phyloP scores from a whole-genome alignment of 2,888 invertebrate genomes.

The Theodoxus fluviatilis region DNA sequence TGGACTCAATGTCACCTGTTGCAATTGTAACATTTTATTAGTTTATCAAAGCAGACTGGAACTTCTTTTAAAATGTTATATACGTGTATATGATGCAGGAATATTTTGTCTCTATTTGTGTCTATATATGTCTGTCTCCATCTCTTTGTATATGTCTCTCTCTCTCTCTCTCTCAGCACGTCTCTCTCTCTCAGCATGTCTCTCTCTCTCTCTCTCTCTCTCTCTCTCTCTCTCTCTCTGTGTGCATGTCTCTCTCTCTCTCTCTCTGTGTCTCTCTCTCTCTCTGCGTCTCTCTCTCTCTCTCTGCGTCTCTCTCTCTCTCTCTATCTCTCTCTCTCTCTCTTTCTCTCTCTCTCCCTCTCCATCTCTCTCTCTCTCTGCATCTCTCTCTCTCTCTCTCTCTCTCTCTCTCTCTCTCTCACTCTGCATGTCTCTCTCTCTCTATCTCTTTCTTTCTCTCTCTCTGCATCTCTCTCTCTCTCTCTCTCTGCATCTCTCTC shows the following conservation, averaged over 20 bases:
- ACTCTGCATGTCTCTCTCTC: not conserved
- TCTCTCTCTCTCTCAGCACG: too few species aligned
- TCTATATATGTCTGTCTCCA: too few species aligned
- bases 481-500: not conserved
- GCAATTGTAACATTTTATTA: too few species aligned
- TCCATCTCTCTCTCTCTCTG: not conserved
- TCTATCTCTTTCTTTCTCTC: slow-evolving; percentile 6
- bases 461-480: too few species aligned
- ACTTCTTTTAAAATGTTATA: too few species aligned
- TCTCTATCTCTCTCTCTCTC: not conserved
- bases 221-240: slow-evolving; percentile 8
- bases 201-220: not conserved
- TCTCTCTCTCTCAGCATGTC: too few species aligned
- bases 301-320: not conserved
- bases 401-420: not conserved
- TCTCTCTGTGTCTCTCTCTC: not conserved
- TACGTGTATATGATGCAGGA: too few species aligned
- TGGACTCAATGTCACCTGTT: too few species aligned
- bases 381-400: not conserved
- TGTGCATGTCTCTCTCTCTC: not conserved
- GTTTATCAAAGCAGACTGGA: too few species aligned
- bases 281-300: not conserved
- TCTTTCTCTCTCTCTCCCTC: not conserved
- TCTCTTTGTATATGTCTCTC: too few species aligned
- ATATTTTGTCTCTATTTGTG: too few species aligned